Base-by-base conservation (phyloP, 2,888 invertebrate genomes). In the Ormyrus labotus region DNA sequence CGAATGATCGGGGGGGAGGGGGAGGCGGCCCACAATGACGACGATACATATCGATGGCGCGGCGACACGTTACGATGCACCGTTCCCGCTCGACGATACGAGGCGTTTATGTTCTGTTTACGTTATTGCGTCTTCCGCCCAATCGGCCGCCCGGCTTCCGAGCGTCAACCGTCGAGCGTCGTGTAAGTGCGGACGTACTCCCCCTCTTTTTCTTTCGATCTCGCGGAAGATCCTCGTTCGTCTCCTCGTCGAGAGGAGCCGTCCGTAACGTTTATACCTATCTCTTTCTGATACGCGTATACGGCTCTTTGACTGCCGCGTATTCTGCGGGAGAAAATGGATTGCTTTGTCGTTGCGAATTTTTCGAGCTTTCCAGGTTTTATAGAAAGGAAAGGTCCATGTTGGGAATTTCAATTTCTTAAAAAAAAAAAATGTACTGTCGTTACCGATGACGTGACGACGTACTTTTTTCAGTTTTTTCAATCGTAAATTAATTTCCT, bases 81-180 rank as follows among this genome's bases (percentile, higher is more conserved):
- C 69, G 50, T 73, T 73, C 48, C 80, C 82, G 76, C 13, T 76
- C 76, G 64, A 55, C 83, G 78, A 84, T 85, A 84, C 83, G 86
- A 85, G 84, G 81, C 83, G 83, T 84, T 86, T 85, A 84, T 83
- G 85, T 84, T 83, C 82, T 83, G 85, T 86, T 86, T 85, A 85
- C 80, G 84, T 84, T 85, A 84, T 85, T 85, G 82, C 78, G 53
- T 69, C 81, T 72, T 81, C 77, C 81, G 77, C 55, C 73, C 72
- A 69, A 74, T 73, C 74, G 71, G 53, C 13, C 70, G 34, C 34
- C 34, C 80, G 13, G 19, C 34, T 34, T 34, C 34, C 34, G 34
- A 34, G 34, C 34, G 34, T 34, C 34, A 34, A 4, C 34, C 34
- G 3, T 34, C 75, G 48, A 50, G 45, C 67, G 51, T 50, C 19